phyloP scores from a whole-genome alignment of 1,140 invertebrate genomes.

The Paracyclopina nana region DNA sequence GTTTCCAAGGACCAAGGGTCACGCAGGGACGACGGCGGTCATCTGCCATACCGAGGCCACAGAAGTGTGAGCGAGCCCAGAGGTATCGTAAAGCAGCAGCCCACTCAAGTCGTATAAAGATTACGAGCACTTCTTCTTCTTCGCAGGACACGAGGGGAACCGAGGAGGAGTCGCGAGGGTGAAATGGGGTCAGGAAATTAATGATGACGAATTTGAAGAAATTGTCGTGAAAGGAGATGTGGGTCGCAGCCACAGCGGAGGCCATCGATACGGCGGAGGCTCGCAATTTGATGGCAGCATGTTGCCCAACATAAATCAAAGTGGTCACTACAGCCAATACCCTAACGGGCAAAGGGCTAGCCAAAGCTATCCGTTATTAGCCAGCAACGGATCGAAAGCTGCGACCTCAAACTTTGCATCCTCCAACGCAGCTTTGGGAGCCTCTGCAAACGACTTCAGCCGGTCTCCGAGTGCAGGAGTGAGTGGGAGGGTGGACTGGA shows the following conservation, averaged over 20 bases:
- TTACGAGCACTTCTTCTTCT: background rate
- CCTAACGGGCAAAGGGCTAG: background rate
- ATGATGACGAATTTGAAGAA: background rate
- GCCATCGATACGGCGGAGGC: no score
- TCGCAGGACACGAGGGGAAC: background rate
- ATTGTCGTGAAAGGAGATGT: background rate
- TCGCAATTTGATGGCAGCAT: background rate
- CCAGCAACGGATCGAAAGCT: background rate
- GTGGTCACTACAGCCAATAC: background rate
- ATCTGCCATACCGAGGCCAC: background rate
- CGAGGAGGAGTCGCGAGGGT: background rate
- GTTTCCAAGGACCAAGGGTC: slow-evolving; percentile 1
- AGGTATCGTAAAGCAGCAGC: background rate
- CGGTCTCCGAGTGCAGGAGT: slow-evolving; percentile 1
- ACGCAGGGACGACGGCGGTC: slow-evolving; percentile 3
- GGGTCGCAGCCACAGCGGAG: background rate
- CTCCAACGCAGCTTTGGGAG: background rate
- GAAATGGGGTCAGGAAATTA: background rate
- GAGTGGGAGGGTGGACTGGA: slow-evolving; percentile 14
- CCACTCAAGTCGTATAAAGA: background rate
- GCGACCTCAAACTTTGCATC: background rate
- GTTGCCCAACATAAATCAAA: background rate
- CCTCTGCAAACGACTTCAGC: background rate
- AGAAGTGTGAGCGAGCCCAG: background rate
- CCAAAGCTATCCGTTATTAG: no score